Percentiles rank a stretch among this genome's conserved stretches.
Evolutionary conservation across 2,113 vertebrate genomes (phyloP).

Genomic region (Archocentrus centrarchus): DNA sequence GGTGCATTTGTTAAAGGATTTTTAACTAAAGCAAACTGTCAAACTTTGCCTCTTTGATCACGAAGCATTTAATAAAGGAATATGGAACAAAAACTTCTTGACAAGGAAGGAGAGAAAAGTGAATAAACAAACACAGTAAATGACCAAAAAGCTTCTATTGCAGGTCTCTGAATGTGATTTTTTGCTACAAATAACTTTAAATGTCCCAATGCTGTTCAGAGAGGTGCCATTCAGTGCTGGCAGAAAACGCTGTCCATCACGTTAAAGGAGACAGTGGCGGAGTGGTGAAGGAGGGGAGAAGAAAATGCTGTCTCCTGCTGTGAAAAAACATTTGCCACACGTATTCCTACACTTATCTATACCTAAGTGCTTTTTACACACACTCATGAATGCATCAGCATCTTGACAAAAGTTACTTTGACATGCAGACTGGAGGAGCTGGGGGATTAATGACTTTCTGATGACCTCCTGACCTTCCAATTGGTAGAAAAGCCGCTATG

Average conservation of each 20-base stretch:
- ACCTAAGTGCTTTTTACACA: not conserved
- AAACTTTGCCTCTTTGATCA: not conserved
- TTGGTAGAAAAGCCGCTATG: not conserved
- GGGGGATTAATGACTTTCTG: not conserved
- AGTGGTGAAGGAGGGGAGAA: not conserved
- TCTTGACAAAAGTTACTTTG: rapidly evolving
- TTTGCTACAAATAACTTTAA: constrained; percentile 2
- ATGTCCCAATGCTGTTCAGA: not conserved
- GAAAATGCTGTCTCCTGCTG: not conserved
- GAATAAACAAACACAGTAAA: not conserved
- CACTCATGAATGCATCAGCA: not conserved
- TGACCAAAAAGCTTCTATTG: not conserved
- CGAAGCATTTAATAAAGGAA: not conserved
- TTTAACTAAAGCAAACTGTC: not conserved
- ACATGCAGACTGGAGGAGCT: not conserved
- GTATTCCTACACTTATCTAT: not conserved
- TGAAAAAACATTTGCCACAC: not conserved
- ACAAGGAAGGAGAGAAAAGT: not conserved
- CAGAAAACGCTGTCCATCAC: not conserved
- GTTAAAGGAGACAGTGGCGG: not conserved
- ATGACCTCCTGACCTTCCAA: not conserved
- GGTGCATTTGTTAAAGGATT: not conserved
- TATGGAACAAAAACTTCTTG: too few species aligned
- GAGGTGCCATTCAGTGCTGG: constrained; percentile 14
- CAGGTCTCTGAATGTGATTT: not conserved